These are phyloP conservation scores for Tetragnatha montana DNA, from an alignment of 2,888 invertebrate species.

Conservation along the genomic window DNA sequence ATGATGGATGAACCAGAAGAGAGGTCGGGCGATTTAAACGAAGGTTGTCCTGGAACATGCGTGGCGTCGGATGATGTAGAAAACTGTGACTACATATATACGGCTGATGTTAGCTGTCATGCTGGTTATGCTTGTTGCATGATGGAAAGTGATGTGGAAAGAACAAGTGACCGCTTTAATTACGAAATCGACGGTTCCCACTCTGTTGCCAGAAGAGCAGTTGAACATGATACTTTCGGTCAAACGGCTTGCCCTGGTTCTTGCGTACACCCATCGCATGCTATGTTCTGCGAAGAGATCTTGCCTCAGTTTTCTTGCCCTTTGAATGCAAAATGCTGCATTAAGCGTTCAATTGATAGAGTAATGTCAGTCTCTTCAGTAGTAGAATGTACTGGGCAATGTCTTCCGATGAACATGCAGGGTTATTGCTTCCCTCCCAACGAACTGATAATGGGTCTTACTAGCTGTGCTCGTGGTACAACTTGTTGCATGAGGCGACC, in stretches of 20 bases:
- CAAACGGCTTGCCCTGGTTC: constrained; percentile 84
- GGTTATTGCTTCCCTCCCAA: constrained; percentile 49
- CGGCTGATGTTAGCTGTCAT: not conserved
- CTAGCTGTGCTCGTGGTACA: constrained; percentile 19
- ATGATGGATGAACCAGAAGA: not conserved
- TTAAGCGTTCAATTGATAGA: not conserved
- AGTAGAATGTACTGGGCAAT: constrained; percentile 39
- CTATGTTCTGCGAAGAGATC: constrained; percentile 86
- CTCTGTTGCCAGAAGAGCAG: not conserved
- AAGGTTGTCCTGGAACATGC: constrained; percentile 33
- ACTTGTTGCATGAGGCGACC: constrained; percentile 28
- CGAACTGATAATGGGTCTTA: constrained; percentile 20
- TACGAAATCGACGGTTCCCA: constrained; percentile 3
- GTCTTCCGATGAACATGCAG: constrained; percentile 17
- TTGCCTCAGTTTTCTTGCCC: constrained; percentile 32
- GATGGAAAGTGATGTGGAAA: not conserved
- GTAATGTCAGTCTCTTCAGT: not conserved
- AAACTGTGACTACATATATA: not conserved
- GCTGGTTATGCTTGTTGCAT: constrained; percentile 3
- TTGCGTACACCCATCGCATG: constrained; percentile 89
- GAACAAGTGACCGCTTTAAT: not conserved
- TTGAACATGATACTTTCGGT: not conserved
- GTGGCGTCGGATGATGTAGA: not conserved
- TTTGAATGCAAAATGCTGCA: constrained; percentile 30
- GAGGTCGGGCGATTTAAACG: not conserved